Evolutionary conservation across 2,797 vertebrate genomes (phyloP).

Genomic region (Chiloscyllium punctatum): DNA sequence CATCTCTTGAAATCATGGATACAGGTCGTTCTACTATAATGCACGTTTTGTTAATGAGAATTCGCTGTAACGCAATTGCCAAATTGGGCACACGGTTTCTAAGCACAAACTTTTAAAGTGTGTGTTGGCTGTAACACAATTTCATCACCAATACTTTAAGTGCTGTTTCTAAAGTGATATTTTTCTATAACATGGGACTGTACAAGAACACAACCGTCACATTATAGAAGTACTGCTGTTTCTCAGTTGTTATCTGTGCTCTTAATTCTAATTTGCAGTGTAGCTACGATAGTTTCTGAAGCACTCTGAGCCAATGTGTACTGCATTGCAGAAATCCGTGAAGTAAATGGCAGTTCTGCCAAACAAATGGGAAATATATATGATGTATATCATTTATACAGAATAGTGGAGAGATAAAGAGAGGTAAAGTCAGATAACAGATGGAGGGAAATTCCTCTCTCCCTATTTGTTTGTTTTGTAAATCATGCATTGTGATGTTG

Average conservation of each 20-base stretch:
- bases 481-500: background rate
- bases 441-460: background rate
- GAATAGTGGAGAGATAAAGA: background rate
- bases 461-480: background rate
- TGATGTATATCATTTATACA: background rate
- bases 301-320: background rate
- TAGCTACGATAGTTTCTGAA: background rate
- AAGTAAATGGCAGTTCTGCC: background rate
- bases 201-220: too few relatives aligned
- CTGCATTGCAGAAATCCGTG: background rate
- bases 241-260: background rate
- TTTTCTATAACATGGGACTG: too few relatives aligned
- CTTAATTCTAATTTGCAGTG: background rate
- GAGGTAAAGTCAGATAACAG: background rate
- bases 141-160: too few relatives aligned
- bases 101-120: too few relatives aligned
- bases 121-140: too few relatives aligned
- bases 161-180: too few relatives aligned
- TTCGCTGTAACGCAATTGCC: too few relatives aligned
- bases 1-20: background rate
- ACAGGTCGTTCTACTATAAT: background rate
- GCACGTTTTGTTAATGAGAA: too few relatives aligned
- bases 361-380: background rate
- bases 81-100: too few relatives aligned
- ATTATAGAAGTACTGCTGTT: background rate